Base-by-base conservation (phyloP, 2,113 vertebrate species). In the Cebus imitator region DNA sequence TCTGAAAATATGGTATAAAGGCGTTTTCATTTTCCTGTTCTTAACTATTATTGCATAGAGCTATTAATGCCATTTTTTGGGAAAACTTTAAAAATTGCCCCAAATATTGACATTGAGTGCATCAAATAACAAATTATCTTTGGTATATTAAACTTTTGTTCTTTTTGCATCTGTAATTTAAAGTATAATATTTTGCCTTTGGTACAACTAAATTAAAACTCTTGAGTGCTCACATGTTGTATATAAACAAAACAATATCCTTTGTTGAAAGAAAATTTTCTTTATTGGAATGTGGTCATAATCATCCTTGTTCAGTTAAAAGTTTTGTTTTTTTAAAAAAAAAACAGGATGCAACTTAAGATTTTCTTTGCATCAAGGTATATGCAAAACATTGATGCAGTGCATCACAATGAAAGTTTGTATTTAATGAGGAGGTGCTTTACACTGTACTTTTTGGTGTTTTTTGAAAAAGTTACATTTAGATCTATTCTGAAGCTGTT, bases 351-450 rank as follows among this genome's bases (percentile, higher is more conserved):
- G 98, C 98, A 98, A 98, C 89, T 96, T 98, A 97, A 97, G 98
- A 97, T 95, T 97, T 94, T 95, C 98, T 99, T 99, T 99, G 98
- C 98, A 98, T 99, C 98, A 98, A 87, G 98, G 70, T 98, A 91
- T 98, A 98, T 99, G 98, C 98, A 98, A 98, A 99, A 98, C 98
- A 98, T 98, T 98, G 98, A 99, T 99, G 99, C 99, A 99, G 55
- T 99, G 98, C 99, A 99, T 99, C 99, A 98, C 98, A 98, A 97
- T 97, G 97, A 98, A 98, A 98, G 98, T 98, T 99, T 99, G 97
- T 99, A 99, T 98, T 99, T 99, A 98, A 99, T 90, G 98, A 98
- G 98, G 97, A 98, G 97, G 98, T 98, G 98, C 98, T 99, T 98
- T 99, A 98, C 98, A 98, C 98, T 99, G 98, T 99, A 99, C 98